Evolutionary conservation across 1,140 invertebrate species (phyloP).

Genomic region (Euwallacea similis): DNA sequence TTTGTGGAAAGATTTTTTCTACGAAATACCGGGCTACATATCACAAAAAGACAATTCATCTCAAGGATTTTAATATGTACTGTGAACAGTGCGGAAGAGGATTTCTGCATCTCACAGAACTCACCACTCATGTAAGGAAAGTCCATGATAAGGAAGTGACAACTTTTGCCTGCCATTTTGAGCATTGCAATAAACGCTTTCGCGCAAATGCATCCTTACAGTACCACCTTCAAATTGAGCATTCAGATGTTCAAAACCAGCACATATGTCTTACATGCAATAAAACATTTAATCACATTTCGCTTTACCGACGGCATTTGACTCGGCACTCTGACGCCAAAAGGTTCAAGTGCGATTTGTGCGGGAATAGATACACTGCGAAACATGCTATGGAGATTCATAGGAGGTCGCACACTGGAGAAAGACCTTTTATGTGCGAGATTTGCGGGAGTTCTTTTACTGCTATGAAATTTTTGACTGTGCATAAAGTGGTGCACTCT

Average conservation of each 20-base stretch:
- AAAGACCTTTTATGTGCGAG: conserved; percentile 57
- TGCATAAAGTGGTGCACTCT: conserved; percentile 44
- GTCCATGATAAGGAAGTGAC: conserved; percentile 28
- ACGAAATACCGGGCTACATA: conserved; percentile 55
- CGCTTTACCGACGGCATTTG: conserved; percentile 36
- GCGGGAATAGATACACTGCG: conserved; percentile 43
- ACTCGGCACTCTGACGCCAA: conserved; percentile 40
- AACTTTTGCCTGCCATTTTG: not conserved
- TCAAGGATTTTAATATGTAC: conserved; percentile 34
- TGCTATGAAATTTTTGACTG: conserved; percentile 42
- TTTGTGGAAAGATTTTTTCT: conserved; percentile 72
- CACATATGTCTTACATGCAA: conserved; percentile 11
- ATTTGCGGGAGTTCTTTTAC: conserved; percentile 47
- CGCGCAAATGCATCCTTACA: conserved; percentile 22
- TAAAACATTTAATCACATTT: conserved; percentile 38
- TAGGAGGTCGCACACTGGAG: conserved; percentile 48
- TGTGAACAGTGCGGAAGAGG: conserved; percentile 37
- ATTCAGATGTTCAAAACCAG: conserved; percentile 2
- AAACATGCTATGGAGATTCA: conserved; percentile 45
- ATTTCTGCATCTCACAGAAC: conserved; percentile 28
- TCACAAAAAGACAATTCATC: conserved; percentile 52
- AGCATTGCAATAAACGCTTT: conserved; percentile 14
- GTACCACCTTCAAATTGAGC: conserved; percentile 27
- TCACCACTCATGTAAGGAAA: conserved; percentile 29
- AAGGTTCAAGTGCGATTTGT: conserved; percentile 51